phyloP scores from a whole-genome alignment of 1,140 invertebrate genomes.

The Calephelis virginiensis region DNA sequence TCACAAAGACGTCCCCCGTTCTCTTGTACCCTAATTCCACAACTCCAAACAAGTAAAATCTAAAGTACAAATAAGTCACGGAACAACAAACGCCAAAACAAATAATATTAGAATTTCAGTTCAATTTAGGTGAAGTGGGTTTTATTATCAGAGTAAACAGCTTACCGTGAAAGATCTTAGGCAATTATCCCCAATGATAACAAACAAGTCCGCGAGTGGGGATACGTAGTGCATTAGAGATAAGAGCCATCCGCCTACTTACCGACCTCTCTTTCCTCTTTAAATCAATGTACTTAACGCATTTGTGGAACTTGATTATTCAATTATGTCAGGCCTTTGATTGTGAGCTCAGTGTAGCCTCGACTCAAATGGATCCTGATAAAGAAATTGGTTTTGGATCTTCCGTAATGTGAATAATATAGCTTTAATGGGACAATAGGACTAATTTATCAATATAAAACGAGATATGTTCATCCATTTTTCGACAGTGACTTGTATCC shows the following conservation, averaged over 20 bases:
- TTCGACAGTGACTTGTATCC: no score
- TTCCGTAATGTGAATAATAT: no score
- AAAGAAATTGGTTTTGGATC: no score
- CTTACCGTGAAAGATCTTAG: slow-evolving; percentile 12
- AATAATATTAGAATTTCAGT: slow-evolving; percentile 8
- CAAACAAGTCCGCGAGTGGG: slow-evolving; percentile 4
- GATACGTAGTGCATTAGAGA: slow-evolving; percentile 5
- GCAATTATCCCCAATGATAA: slow-evolving; percentile 14
- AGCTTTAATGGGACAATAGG: no score
- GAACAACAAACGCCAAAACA: slow-evolving; percentile 3
- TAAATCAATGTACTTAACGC: slow-evolving; percentile 8
- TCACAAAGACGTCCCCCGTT: no score
- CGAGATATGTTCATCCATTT: no score
- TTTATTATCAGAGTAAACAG: slow-evolving; percentile 13
- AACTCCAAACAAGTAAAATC: not conserved
- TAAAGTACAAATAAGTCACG: not conserved
- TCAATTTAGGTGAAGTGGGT: slow-evolving; percentile 11
- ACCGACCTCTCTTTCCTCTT: slow-evolving; percentile 8
- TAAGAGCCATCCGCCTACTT: slow-evolving; percentile 9
- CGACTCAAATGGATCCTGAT: no score
- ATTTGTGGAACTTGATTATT: slow-evolving; percentile 4
- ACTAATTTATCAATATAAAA: no score
- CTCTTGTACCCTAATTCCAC: no score
- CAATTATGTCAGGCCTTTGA: not conserved
- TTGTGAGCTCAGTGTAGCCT: no score